Conservation (phyloP, 2,888 invertebrate species). For the Protonemura montana region DNA sequence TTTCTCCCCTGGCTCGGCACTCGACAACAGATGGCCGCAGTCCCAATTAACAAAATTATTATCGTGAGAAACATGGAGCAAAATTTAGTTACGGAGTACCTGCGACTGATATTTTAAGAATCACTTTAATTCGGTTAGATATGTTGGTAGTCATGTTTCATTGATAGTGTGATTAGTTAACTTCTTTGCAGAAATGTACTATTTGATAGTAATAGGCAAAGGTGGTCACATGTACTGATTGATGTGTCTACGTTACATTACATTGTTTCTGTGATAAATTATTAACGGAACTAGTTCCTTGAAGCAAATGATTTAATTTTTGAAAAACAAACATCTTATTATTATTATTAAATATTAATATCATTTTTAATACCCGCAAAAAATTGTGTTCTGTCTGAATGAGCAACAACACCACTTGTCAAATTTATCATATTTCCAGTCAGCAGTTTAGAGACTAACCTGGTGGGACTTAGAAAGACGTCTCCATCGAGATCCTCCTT, state of each 20-base stretch:
- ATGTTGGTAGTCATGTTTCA: not conserved
- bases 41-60: constrained; percentile 12
- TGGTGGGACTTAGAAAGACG: constrained; percentile 78
- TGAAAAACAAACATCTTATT: not conserved
- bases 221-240: too few species aligned
- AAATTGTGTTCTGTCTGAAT: too few species aligned
- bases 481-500: constrained; percentile 76
- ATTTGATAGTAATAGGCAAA: not conserved
- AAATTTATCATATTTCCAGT: too few species aligned
- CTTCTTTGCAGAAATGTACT: not conserved
- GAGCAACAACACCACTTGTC: too few species aligned
- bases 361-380: too few species aligned
- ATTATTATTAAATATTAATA: not conserved
- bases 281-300: not conserved
- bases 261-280: not conserved
- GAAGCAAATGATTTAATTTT: not conserved
- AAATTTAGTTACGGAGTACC: not conserved
- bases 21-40: not conserved
- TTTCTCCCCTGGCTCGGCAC: not conserved
- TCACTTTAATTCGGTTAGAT: not conserved
- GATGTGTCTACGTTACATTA: not conserved
- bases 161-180: not conserved
- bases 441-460: constrained; percentile 49
- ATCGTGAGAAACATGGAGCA: not conserved
- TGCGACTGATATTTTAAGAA: not conserved